phyloP scores from a whole-genome alignment of 2,888 invertebrate genomes.

The Nemotelus nigrinus region DNA sequence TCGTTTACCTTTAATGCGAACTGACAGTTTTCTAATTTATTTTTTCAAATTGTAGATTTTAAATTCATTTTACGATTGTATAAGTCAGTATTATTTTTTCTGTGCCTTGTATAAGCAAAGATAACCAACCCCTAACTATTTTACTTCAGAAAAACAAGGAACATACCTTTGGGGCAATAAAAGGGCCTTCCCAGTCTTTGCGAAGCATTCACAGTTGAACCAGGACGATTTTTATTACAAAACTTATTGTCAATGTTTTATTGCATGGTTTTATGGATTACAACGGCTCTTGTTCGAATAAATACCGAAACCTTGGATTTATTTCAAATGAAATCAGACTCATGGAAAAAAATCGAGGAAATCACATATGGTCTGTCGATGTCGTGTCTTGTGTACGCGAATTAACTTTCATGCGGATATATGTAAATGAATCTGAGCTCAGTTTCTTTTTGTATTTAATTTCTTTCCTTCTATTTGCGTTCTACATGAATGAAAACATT shows the following conservation, averaged over 20 bases:
- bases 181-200: not conserved
- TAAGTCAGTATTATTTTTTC: not conserved
- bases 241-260: not conserved
- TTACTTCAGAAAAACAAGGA: not conserved
- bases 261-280: not conserved
- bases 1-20: slow-evolving; percentile 53
- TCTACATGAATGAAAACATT: slow-evolving; percentile 39
- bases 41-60: slow-evolving; percentile 32
- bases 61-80: slow-evolving; percentile 25
- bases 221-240: slow-evolving; percentile 1
- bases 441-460: not conserved
- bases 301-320: slow-evolving; percentile 12
- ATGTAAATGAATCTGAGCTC: slow-evolving; percentile 34
- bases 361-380: not conserved
- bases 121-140: not conserved
- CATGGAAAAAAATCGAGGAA: not conserved
- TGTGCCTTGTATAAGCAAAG: not conserved
- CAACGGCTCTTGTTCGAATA: not conserved
- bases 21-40: slow-evolving; percentile 55
- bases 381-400: no score
- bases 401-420: not conserved
- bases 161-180: slow-evolving; percentile 16
- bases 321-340: slow-evolving; percentile 24
- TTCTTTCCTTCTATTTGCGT: slow-evolving; percentile 3
- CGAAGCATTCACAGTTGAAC: not conserved